Evolutionary conservation across 2,888 invertebrate genomes (phyloP).

Genomic region (Proisotoma minuta): DNA sequence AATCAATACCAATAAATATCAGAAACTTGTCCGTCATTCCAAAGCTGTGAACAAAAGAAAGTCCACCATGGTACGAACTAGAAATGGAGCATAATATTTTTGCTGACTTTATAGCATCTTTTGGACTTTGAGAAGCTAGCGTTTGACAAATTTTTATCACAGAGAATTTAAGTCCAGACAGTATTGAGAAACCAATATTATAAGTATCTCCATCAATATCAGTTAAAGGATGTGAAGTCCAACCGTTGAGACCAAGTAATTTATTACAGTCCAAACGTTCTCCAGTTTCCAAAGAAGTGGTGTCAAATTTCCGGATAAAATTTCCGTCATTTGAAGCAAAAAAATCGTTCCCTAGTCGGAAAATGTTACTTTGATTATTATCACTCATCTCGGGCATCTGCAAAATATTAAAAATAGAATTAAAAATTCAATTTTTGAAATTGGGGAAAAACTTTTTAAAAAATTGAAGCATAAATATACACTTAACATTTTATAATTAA

Average conservation of each 20-base stretch:
- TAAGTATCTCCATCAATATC: constrained; percentile 53
- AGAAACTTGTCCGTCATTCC: constrained; percentile 55
- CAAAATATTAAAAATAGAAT: constrained; percentile 21
- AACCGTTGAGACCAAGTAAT: constrained; percentile 51
- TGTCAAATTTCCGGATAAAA: constrained; percentile 52
- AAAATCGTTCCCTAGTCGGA: constrained; percentile 52
- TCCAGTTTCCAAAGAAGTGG: constrained; percentile 51
- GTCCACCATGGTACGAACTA: constrained; percentile 49
- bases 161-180: constrained; percentile 50
- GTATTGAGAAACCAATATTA: constrained; percentile 52
- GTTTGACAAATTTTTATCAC: constrained; percentile 47
- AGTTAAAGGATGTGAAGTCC: constrained; percentile 53
- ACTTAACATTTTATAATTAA: not conserved
- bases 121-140: constrained; percentile 42
- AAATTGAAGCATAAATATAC: constrained; percentile 10
- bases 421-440: not conserved
- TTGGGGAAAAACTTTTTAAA: not conserved
- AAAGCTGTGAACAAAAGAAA: constrained; percentile 56
- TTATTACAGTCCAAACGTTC: constrained; percentile 51
- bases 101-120: constrained; percentile 47
- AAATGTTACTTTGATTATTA: constrained; percentile 54
- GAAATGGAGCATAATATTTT: constrained; percentile 49
- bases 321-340: constrained; percentile 55
- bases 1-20: not conserved
- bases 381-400: constrained; percentile 52